These are phyloP conservation scores for Galerucella nymphaeae DNA, from an alignment of 2,888 invertebrate species.

Conservation along the genomic window DNA sequence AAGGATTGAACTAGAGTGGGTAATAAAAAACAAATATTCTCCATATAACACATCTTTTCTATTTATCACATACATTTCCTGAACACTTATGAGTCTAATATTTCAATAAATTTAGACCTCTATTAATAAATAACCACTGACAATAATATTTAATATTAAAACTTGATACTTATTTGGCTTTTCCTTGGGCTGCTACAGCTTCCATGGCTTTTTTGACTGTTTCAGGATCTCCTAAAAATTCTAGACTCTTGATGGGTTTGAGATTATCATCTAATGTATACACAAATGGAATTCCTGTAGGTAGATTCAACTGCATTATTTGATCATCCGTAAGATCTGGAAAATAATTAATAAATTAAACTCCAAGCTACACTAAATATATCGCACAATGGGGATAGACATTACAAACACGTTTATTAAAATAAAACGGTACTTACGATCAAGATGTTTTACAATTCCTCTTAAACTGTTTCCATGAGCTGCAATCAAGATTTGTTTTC, in stretches of 20 bases:
- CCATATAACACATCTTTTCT: neutral
- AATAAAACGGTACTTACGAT: slow-evolving; percentile 47
- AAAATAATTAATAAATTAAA: slow-evolving; percentile 37
- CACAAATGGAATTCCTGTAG: slow-evolving; percentile 84
- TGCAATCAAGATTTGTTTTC: slow-evolving; percentile 84
- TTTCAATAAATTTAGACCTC: neutral
- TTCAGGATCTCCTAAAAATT: slow-evolving; percentile 83
- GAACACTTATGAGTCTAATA: neutral
- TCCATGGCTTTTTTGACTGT: slow-evolving; percentile 81
- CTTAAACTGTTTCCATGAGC: slow-evolving; percentile 91
- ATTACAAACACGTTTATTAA: too few species aligned
- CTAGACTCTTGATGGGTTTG: slow-evolving; percentile 76
- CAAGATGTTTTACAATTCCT: slow-evolving; percentile 85
- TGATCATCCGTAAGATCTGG: slow-evolving; percentile 76
- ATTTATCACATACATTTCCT: neutral
- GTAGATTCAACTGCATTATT: slow-evolving; percentile 81
- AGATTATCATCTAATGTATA: slow-evolving; percentile 79
- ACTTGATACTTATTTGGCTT: slow-evolving; percentile 70
- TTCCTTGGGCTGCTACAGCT: slow-evolving; percentile 82
- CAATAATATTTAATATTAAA: neutral
- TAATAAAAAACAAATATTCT: too few species aligned
- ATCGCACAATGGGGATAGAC: too few species aligned
- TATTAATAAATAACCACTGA: slow-evolving; percentile 5
- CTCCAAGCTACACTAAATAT: too few species aligned
- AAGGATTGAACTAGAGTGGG: neutral